Conservation (phyloP, 2,797 vertebrate genomes). For the Bradypus variegatus region DNA sequence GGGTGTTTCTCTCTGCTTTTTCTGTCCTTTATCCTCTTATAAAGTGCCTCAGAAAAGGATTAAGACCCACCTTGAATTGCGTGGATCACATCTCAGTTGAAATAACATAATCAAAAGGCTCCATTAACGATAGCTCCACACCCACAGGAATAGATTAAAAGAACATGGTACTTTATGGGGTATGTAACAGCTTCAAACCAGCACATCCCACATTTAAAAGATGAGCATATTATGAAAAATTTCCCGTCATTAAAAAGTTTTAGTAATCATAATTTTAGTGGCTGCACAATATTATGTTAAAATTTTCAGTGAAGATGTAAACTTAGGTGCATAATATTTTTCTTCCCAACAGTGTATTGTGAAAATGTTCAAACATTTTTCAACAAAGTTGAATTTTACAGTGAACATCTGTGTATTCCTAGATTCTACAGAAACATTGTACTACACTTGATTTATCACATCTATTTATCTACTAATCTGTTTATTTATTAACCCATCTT, state of each 20-base stretch:
- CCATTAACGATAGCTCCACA: no score
- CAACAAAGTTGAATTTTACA: slow-evolving; percentile 16
- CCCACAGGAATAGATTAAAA: no score
- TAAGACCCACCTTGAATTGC: no score
- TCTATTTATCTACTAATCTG: background rate
- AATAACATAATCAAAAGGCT: no score
- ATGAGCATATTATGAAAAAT: background rate
- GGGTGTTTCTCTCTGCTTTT: no score
- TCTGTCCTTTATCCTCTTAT: no score
- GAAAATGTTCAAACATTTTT: background rate
- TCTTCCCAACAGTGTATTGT: background rate
- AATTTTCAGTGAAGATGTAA: background rate
- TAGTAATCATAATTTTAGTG: background rate
- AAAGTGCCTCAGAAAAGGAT: no score
- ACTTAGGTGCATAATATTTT: background rate
- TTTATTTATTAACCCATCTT: background rate
- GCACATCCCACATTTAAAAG: background rate
- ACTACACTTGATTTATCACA: background rate
- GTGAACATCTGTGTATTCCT: background rate
- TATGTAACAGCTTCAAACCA: no score
- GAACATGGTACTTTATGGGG: no score
- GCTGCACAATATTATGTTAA: background rate
- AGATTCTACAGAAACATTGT: background rate
- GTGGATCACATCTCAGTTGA: no score
- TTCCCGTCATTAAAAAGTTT: background rate